phyloP scores from a whole-genome alignment of 2,113 vertebrate species.

The Sinocyclocheilus anophthalmus region DNA sequence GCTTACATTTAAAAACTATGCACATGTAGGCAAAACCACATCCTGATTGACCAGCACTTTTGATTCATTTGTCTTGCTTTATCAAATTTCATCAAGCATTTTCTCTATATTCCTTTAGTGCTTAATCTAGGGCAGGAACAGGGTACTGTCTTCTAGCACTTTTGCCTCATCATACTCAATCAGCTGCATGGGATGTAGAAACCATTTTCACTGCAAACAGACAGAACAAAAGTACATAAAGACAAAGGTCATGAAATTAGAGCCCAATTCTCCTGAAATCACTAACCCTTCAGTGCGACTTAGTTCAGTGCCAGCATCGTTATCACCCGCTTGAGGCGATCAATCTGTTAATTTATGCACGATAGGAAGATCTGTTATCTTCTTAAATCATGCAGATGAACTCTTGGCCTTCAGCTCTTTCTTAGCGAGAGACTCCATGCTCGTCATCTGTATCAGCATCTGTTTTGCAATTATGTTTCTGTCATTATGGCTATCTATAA shows the following conservation, averaged over 20 bases:
- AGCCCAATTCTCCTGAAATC: constrained; percentile 31
- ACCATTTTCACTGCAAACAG: not conserved
- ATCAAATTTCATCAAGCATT: not conserved
- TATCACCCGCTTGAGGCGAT: constrained; percentile 32
- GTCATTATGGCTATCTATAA: not conserved
- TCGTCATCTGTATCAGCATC: constrained; percentile 2
- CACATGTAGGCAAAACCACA: not conserved
- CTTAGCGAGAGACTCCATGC: not conserved
- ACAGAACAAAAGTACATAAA: constrained; percentile 39
- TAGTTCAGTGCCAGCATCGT: constrained; percentile 42
- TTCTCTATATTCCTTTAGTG: not conserved
- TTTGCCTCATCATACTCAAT: not conserved
- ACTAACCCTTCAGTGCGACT: constrained; percentile 22
- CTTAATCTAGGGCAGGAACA: not conserved
- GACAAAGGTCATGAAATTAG: constrained; percentile 7
- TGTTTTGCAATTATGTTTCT: not conserved
- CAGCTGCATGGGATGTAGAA: not conserved
- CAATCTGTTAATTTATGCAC: constrained; percentile 18
- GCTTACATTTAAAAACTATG: not conserved
- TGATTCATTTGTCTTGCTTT: not conserved
- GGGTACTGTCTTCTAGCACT: not conserved
- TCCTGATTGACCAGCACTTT: not conserved
- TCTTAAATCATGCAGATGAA: constrained; percentile 35
- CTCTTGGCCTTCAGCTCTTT: not conserved
- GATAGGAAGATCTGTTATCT: constrained; percentile 39